Base-by-base conservation (phyloP, 1,140 invertebrate genomes). In the Patella vulgata region DNA sequence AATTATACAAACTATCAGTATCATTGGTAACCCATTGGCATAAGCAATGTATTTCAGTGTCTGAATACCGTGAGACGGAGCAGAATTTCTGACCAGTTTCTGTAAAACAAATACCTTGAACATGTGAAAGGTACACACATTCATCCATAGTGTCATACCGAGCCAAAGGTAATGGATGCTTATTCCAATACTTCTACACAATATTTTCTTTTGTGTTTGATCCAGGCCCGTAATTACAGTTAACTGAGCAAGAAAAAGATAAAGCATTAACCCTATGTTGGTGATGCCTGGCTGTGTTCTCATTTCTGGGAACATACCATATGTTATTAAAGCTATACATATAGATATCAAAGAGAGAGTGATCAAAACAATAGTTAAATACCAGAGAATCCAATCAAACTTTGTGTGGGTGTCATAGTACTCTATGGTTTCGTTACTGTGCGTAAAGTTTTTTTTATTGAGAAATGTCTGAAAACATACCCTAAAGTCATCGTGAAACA, bases 131-230 rank as follows among this genome's bases (percentile, higher is more conserved):
- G 94, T 94, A 92, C 97, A 96, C 40, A 93, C 93, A 84, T 93
- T 95, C 64, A 97, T 90, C 94, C 94, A 96, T 82, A 95, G 94
- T 87, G 96, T 96, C 48, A 94, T 91, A 23, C 93, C 89, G 77
- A 97, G 86, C 85, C 95, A 95, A 82, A 93, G 91, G 87, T 94
- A 96, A 80, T 97, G 94, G 87, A 94, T 93, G 66, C 88, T 83
- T 53, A 92, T 89, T 52, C 91, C 93, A 87, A 91, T 71, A 0
- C 70, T 60, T 19, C 78, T 66, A 59, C 87, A 87, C 3, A 83
- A 42, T 0, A 57, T 28, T n/a, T 39, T 47, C 14, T 53, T 53
- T 23, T 62, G 52, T 3, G 67, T 68, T 28, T 62, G 30, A 23
- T 57, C 64, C 1, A 69, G 75, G 3, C 83, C 81, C 11, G 83